Base-by-base conservation (phyloP, 2,113 vertebrate species). In the Casuarius casuarius region DNA sequence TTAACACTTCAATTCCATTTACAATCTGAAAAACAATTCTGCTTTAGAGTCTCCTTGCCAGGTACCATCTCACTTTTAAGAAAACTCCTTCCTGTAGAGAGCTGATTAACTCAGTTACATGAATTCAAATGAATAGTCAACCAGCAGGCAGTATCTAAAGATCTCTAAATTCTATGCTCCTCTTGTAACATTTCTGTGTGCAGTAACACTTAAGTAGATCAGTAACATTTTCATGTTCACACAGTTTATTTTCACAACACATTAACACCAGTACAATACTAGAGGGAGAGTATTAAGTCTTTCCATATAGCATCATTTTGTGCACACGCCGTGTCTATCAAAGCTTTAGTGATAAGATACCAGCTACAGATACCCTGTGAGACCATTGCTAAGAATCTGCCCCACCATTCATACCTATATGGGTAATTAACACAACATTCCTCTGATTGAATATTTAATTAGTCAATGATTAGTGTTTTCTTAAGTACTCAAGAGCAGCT, bases 191-290 rank as follows among this genome's bases (percentile, higher is more conserved):
- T 23, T 52, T 71, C 28, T 83, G 40, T 9, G 12, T 17, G 4
- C 10, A 90, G 56, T 25, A 91, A 78, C 87, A 68, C 56, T 70
- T 72, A 78, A 63, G 90, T 71, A 90, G 88, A 97, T 96, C 88
- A 92, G 79, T 84, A 31, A 40, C 33, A 81, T 77, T 90, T 68
- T 62, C 58, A n/a, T 61, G 84, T 92, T 94, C 61, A 94, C 68
- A 56, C 0, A 48, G 46, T 33, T 94, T 81, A 65, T 76, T 94
- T 96, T 66, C 90, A 94, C 84, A 89, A 74, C 92, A 88, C 84
- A 29, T 52, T 33, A 44, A 92, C 79, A 52, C 51, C 72, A 20
- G 63, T 13, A 35, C 42, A 40, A 68, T 33, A 68, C 42, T 68
- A 68, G 2, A 15, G 44, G 31, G n/a, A 42, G 49, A 48, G 48